These are phyloP conservation scores for Drosophila ironensis DNA, from an alignment of 1,140 invertebrate genomes.

Conservation along the genomic window DNA sequence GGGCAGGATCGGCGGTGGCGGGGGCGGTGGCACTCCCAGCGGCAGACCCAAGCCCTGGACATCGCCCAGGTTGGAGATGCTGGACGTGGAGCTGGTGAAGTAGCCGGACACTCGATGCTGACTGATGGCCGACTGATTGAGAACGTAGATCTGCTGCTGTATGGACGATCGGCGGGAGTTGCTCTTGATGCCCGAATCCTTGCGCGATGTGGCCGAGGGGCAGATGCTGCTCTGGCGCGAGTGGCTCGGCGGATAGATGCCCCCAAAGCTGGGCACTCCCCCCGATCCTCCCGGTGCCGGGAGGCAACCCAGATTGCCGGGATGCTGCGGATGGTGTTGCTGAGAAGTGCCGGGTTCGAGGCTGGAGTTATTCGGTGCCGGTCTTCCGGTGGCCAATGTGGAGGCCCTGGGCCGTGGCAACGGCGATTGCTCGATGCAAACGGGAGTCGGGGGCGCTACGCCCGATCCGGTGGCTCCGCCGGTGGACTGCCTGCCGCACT, in stretches of 20 bases:
- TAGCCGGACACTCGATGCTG: conserved; percentile 92
- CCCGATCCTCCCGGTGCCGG: conserved; percentile 10
- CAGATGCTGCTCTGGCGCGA: conserved; percentile 84
- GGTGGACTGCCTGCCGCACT: conserved; percentile 83
- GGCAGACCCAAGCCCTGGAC: conserved; percentile 3
- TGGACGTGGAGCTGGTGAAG: conserved; percentile 90
- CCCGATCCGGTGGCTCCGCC: conserved; percentile 43
- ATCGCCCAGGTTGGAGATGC: conserved; percentile 82
- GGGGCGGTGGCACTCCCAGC: conserved; percentile 17
- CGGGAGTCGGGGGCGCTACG: background rate
- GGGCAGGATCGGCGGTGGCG: conserved; percentile 16
- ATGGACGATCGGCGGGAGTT: conserved; percentile 92
- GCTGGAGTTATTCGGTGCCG: conserved; percentile 1
- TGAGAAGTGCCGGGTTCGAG: conserved; percentile 34
- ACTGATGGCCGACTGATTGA: conserved; percentile 87
- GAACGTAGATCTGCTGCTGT: conserved; percentile 88
- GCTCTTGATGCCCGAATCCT: conserved; percentile 93
- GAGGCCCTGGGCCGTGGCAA: conserved; percentile 84
- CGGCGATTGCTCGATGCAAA: conserved; percentile 75
- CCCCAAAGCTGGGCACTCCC: background rate
- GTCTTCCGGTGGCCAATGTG: conserved; percentile 74
- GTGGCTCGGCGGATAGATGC: conserved; percentile 31
- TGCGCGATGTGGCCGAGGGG: conserved; percentile 90
- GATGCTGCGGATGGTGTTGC: conserved; percentile 10
- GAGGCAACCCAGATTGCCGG: conserved; percentile 21